phyloP scores from a whole-genome alignment of 2,797 vertebrate genomes.

The Petrocephalus sullivani region DNA sequence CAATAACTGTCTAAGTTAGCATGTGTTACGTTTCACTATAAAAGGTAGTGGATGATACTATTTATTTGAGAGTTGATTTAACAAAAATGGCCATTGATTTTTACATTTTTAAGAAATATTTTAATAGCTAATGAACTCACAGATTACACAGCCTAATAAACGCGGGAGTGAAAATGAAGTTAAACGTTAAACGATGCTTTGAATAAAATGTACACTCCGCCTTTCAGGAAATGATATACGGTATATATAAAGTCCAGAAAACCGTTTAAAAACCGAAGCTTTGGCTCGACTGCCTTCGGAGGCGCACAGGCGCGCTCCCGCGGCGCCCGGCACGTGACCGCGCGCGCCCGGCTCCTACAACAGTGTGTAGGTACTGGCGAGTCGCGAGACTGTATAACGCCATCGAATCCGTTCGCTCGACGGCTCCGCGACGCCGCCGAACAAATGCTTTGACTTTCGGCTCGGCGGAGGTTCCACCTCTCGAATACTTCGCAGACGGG shows the following conservation, averaged over 20 bases:
- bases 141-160: background rate
- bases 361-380: slow-evolving; percentile 9
- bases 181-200: background rate
- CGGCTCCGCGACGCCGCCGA: background rate
- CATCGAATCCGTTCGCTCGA: slow-evolving; percentile 1
- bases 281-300: background rate
- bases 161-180: background rate
- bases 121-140: background rate
- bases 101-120: background rate
- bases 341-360: slow-evolving; percentile 38
- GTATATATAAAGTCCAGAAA: too few relatives aligned
- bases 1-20: background rate
- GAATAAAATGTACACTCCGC: background rate
- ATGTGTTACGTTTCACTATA: background rate
- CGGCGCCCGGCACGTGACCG: slow-evolving; percentile 49
- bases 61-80: background rate
- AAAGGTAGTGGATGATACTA: background rate
- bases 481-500: slow-evolving; percentile 15
- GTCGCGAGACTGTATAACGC: background rate
- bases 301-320: slow-evolving; percentile 36
- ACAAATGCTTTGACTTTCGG: slow-evolving; percentile 14
- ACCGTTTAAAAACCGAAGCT: background rate
- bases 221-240: too few relatives aligned
- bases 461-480: slow-evolving; percentile 23
- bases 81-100: background rate